Base-by-base conservation (phyloP, 92 coral and sea anemone genomes). In the Siderastrea radians region DNA sequence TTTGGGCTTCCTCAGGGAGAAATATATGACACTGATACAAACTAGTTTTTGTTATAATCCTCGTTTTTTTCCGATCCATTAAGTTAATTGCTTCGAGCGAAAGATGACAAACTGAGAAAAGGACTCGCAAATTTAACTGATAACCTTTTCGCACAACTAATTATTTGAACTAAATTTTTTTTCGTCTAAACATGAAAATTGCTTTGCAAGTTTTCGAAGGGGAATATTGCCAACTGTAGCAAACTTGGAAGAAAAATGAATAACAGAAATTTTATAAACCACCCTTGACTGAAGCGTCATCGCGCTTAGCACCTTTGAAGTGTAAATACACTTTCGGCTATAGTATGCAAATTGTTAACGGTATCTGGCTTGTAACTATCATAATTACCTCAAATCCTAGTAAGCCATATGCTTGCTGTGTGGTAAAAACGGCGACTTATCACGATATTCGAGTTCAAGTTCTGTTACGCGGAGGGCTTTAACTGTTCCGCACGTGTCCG, bases 301-400 rank as follows among this genome's bases (percentile, higher is more conserved):
- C 26, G 60, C 87, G 81, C 80, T 74, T 15, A n/a, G 73, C 17
- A 0, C 46, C 87, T 84, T 84, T 84, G 87, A 84, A 84, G 87
- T 84, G 87, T 74, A 84, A 84, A 84, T 84, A 84, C 87, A 17
- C 74, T 43, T 74, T 69, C 61, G 44, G 62, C 59, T 74, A 26
- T 26, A 74, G 59, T 84, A 84, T 84, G 87, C 87, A 84, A 84
- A 84, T 84, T 74, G 52, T 59, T 84, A 84, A 84, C 80, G 80
- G 87, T 84, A 84, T 74, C 80, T 72, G 6, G 71, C 81, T 64
- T 84, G 62, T 74, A 84, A 73, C 81, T 58, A 61, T 54, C 58
- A 49, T 84, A 73, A 84, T 84, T 84, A 84, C 62, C 72, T 84
- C 52, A 63, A 74, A 72, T 84, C 87, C 59, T 26, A 84, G 87